Percentiles rank a stretch among this genome's conserved stretches.
phyloP scores from a whole-genome alignment of 2,888 invertebrate genomes.

The Mesorhabditis sp. region DNA sequence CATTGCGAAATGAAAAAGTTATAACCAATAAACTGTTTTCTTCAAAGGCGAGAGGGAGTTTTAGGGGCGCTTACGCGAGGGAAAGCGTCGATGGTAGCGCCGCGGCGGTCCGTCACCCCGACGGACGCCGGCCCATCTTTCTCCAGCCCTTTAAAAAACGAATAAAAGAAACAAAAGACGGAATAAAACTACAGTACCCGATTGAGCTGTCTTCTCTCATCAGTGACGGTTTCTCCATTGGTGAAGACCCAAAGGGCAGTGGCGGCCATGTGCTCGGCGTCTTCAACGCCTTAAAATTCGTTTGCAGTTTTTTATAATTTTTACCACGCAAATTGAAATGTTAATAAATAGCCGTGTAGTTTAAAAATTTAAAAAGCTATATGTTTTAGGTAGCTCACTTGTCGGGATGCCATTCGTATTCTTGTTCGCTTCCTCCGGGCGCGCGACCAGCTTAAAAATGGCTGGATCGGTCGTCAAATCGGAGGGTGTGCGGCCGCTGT shows the following conservation, averaged over 20 bases:
- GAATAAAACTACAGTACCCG: too few species aligned
- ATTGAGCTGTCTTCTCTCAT: conserved; percentile 13
- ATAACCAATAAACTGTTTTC: too few species aligned
- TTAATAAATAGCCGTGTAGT: neutral
- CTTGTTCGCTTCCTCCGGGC: conserved; percentile 12
- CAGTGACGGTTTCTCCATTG: conserved; percentile 35
- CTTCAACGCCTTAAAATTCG: neutral
- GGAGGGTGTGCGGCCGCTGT: conserved; percentile 24
- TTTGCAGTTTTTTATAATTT: neutral
- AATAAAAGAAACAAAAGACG: too few species aligned
- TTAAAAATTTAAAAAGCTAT: conserved; percentile 1
- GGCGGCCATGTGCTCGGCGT: conserved; percentile 22
- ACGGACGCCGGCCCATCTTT: too few species aligned
- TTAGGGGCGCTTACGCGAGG: too few species aligned
- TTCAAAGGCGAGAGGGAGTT: too few species aligned
- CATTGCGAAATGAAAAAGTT: too few species aligned
- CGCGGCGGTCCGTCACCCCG: too few species aligned
- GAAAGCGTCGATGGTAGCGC: too few species aligned
- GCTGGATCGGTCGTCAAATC: conserved; percentile 23
- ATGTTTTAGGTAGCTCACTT: conserved; percentile 10
- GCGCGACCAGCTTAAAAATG: conserved; percentile 12
- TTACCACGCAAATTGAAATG: neutral
- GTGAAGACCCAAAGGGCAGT: conserved; percentile 47
- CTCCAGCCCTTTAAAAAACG: too few species aligned
- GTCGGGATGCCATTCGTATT: conserved; percentile 14